A percentile compares a stretch with the other conserved stretches of the same genome.
Conservation (phyloP, 2,888 invertebrate genomes). For the Helicoverpa assulta region DNA sequence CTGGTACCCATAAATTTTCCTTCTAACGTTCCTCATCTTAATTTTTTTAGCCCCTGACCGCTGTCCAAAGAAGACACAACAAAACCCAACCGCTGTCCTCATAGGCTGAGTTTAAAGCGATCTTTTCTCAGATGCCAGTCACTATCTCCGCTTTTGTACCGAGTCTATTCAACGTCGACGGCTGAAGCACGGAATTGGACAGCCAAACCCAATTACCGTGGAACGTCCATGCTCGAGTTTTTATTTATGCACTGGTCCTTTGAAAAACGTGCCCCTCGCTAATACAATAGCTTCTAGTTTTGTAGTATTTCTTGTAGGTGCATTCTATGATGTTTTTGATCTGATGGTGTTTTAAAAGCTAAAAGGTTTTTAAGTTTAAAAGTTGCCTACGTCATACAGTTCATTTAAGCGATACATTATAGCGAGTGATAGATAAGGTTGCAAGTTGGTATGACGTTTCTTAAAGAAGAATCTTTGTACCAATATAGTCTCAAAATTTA, state of each 20-base stretch:
- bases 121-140: conserved; percentile 69
- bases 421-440: no score
- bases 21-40: no score
- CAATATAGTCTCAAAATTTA: not conserved
- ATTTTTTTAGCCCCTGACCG: no score
- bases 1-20: not conserved
- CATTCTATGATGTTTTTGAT: conserved; percentile 4
- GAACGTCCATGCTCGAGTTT: conserved; percentile 58
- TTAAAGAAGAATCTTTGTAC: no score
- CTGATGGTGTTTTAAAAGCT: not conserved
- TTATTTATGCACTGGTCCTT: conserved; percentile 68
- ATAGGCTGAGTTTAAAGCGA: conserved; percentile 61
- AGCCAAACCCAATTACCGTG: conserved; percentile 72
- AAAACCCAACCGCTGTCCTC: conserved; percentile 37
- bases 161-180: conserved; percentile 63
- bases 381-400: no score
- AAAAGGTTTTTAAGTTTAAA: not conserved
- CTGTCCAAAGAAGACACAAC: not conserved
- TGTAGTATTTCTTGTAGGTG: conserved; percentile 24
- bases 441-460: no score
- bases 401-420: no score
- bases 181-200: conserved; percentile 68
- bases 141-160: conserved; percentile 68
- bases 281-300: conserved; percentile 53
- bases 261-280: conserved; percentile 51